These are phyloP conservation scores for Enteromius treurensis DNA, from an alignment of 2,797 vertebrate genomes.

Conservation along the genomic window DNA sequence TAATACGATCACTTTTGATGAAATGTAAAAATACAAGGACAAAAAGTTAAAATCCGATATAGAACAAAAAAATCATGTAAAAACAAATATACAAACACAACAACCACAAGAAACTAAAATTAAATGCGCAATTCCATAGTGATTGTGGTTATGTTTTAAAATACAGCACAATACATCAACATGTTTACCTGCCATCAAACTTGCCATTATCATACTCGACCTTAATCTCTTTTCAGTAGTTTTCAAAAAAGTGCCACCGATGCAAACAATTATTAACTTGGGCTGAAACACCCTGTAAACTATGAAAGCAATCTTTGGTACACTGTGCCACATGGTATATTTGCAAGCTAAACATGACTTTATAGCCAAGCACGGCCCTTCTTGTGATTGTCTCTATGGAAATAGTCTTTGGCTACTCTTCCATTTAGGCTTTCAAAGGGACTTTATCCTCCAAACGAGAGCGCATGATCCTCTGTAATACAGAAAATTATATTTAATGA, in stretches of 20 bases:
- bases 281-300: background rate
- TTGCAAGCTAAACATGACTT: constrained; percentile 29
- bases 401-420: constrained; percentile 21
- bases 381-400: background rate
- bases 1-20: background rate
- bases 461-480: constrained; percentile 45
- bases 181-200: background rate
- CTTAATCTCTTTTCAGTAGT: constrained; percentile 27
- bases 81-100: constrained; percentile 12
- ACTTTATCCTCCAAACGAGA: background rate
- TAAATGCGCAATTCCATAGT: background rate
- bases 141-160: constrained; percentile 1
- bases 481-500: background rate
- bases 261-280: constrained; percentile 7
- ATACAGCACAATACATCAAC: background rate
- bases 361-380: background rate
- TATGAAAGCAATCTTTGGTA: constrained; percentile 15
- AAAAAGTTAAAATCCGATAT: constrained; percentile 24
- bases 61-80: background rate
- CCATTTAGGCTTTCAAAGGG: constrained; percentile 18
- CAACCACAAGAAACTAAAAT: background rate
- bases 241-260: constrained; percentile 40
- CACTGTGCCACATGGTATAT: constrained; percentile 6
- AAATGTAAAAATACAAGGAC: constrained; percentile 18
- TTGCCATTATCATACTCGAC: background rate